Evolutionary conservation across 1,140 invertebrate genomes (phyloP), one percentile per base, ranked within the genome.

Genomic region (Nymphalis io): DNA sequence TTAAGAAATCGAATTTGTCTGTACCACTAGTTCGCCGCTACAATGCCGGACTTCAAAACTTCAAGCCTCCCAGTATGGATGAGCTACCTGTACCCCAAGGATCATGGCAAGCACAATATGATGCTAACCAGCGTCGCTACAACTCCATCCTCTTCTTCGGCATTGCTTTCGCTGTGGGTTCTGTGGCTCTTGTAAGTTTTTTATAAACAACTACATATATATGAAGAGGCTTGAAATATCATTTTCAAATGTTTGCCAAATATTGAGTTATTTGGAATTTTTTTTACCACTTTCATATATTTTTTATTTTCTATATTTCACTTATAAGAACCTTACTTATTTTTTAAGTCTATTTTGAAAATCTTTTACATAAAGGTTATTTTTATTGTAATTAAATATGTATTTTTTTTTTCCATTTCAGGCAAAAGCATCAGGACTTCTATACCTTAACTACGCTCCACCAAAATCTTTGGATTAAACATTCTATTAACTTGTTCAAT

Each of bases 11-110:
- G 3, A 27, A 1, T 27, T 33, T 57, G 23, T 33, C 21, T 38
- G 3, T 13, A 1, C 13, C 23, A 11, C 15, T 23, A 90, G 88
- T 87, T n/a, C 80, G 89, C 0, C 87, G 87, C 55, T 89, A 91
- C 78, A 85, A 89, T 55, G 82, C 70, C 0, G 80, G 79, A 0
- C n/a, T n/a, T n/a, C 75, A 76, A 38, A 74, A 83, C 15, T 88
- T 86, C 79, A 89, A 89, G 75, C 76, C 89, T 3, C 82, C 93
- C 16, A 93, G 92, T 13, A 94, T 96, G 93, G 95, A 96, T 80
- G 96, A 97, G 75, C 80, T 96, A 79, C 95, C 95, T 4, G 92
- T 94, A 15, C 96, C 96, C 5, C 87, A 92, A 58, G 96, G 96
- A 23, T 94, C 94, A 12, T 97, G 96, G 96, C 90, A 95, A 77